Evolutionary conservation across 1,140 invertebrate species (phyloP).

Genomic region (Vollenhovia emeryi): DNA sequence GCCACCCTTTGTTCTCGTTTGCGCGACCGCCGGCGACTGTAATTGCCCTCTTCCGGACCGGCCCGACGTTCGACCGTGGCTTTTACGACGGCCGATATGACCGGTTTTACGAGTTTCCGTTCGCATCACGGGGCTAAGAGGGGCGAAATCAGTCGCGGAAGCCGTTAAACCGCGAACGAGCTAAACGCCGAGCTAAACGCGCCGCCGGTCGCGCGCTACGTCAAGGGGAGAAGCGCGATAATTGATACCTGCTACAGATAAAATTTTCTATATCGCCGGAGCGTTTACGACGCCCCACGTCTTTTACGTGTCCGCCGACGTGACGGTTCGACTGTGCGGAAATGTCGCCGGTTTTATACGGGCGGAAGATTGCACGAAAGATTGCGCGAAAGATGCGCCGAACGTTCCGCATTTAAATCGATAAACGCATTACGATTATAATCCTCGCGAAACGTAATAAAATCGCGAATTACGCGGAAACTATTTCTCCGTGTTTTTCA

Average conservation of each 20-base stretch:
- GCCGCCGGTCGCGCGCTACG: conserved; percentile 3
- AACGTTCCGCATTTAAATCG: neutral
- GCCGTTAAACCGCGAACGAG: conserved; percentile 67
- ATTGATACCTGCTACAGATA: conserved; percentile 65
- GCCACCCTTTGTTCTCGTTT: conserved; percentile 53
- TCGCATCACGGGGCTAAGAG: neutral
- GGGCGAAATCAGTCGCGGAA: conserved; percentile 58
- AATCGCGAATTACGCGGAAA: neutral
- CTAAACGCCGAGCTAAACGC: conserved; percentile 34
- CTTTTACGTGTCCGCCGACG: neutral
- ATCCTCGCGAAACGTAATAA: neutral
- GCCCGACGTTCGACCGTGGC: conserved; percentile 51
- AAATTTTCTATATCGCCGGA: conserved; percentile 28
- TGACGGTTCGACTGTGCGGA: neutral
- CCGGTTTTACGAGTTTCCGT: conserved; percentile 71
- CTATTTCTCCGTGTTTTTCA: neutral
- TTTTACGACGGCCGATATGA: conserved; percentile 72
- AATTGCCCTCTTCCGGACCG: conserved; percentile 59
- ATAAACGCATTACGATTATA: neutral
- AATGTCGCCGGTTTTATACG: neutral
- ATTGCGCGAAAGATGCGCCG: neutral
- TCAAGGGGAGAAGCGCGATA: conserved; percentile 61
- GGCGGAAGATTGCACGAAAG: neutral
- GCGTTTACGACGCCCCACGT: conserved; percentile 11
- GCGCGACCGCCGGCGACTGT: conserved; percentile 55